phyloP scores from a whole-genome alignment of 2,797 vertebrate species.

The Sebastes kiyomatsui region DNA sequence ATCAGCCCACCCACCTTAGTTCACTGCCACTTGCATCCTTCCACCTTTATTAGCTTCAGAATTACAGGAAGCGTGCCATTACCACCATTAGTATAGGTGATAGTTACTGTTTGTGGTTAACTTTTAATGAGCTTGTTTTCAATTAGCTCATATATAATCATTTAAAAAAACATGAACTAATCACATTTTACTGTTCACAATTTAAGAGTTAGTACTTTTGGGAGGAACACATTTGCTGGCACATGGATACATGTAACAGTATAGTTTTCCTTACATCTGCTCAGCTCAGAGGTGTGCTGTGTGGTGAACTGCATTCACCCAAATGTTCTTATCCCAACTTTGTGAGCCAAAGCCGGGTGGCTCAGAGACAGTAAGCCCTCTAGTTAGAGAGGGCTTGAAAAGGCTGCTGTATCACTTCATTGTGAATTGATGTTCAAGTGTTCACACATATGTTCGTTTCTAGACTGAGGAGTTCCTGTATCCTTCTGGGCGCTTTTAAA shows the following conservation, averaged over 20 bases:
- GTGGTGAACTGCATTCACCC: constrained; percentile 35
- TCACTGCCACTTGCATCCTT: constrained; percentile 26
- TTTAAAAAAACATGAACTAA: background rate
- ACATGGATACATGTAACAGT: constrained; percentile 3
- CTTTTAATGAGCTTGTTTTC: constrained; percentile 1
- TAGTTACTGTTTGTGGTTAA: constrained; percentile 15
- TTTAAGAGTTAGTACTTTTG: background rate
- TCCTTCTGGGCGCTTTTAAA: constrained; percentile 56
- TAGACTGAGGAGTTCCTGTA: constrained; percentile 41
- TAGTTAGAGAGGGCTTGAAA: constrained; percentile 37
- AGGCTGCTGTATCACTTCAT: constrained; percentile 58
- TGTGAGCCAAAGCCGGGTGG: constrained; percentile 47
- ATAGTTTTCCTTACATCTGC: constrained; percentile 21
- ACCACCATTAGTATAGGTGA: background rate
- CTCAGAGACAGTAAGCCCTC: constrained; percentile 46
- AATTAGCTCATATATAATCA: constrained; percentile 12
- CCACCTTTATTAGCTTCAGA: constrained; percentile 38
- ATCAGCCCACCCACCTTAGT: constrained; percentile 53
- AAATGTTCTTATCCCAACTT: constrained; percentile 38
- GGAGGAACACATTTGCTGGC: background rate
- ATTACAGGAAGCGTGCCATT: constrained; percentile 15
- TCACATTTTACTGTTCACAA: background rate
- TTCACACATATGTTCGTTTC: constrained; percentile 46
- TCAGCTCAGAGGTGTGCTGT: constrained; percentile 13
- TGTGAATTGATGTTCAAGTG: constrained; percentile 56